Conservation (phyloP, 2,797 vertebrate genomes). For the Urophycis tenuis region DNA sequence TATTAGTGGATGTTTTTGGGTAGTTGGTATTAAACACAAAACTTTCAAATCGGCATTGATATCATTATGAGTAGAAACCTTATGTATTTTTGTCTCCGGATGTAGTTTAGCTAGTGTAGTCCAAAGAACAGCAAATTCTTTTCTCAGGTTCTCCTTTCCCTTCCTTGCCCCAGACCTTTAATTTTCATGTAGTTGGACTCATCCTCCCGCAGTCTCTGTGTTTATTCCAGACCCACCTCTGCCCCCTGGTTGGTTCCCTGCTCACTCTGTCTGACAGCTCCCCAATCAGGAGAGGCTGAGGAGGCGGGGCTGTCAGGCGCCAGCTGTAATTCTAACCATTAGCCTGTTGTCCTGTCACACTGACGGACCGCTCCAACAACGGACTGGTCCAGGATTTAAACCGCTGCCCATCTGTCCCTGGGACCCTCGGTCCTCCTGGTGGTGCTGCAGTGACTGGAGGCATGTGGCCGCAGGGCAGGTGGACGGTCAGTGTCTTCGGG, state of each 20-base stretch:
- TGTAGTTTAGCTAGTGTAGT: no score
- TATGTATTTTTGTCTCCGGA: not conserved
- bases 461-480: not conserved
- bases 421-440: no score
- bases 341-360: slow-evolving; percentile 48
- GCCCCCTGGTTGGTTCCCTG: not conserved
- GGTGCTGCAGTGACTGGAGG: no score
- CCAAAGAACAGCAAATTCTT: not conserved
- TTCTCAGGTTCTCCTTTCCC: not conserved
- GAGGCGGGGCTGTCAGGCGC: slow-evolving; percentile 52
- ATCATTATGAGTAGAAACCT: not conserved
- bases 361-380: slow-evolving; percentile 49
- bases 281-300: slow-evolving; percentile 62
- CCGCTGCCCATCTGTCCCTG: no score
- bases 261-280: slow-evolving; percentile 38
- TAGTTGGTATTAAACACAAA: not conserved
- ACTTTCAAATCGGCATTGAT: not conserved
- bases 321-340: slow-evolving; percentile 70
- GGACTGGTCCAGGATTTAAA: slow-evolving; percentile 47
- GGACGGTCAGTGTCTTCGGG: slow-evolving; percentile 49
- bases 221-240: not conserved
- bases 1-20: not conserved
- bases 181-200: not conserved
- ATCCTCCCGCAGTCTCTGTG: not conserved
- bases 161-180: not conserved